Evolutionary conservation across 2,797 vertebrate species (phyloP), one percentile per base, ranked within the genome.

Genomic region (Catamblyrhynchus diadema): DNA sequence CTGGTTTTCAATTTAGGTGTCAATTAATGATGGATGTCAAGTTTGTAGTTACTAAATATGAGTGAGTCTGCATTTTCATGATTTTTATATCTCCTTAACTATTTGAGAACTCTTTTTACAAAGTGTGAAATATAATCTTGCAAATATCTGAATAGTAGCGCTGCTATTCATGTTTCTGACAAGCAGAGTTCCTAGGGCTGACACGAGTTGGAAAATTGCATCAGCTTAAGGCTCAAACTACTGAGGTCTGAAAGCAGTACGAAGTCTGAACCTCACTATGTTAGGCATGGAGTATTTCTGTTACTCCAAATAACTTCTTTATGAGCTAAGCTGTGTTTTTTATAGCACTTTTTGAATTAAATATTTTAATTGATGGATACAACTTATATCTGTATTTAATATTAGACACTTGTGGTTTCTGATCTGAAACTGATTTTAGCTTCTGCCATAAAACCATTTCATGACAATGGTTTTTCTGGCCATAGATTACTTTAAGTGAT

Each of bases 181-280:
- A 42, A 84, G 22, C 25, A 44, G 74, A 82, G 22, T 44, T 67
- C 19, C 67, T 73, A 3, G 28, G 30, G 21, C 65, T 81, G 41
- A 44, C 21, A 21, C 3, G 1, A 8, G 11, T 1, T 83, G 32
- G 59, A 59, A 78, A 86, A 54, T 24, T 67, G 25, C 25, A 44
- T 48, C 61, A 71, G 33, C 20, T 74, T 37, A n/a, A 25, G 37
- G 33, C 16, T 67, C 6, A 21, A 8, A 66, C 41, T 81, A 35
- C 39, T 67, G 15, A 62, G 32, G 32, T 54, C n/a, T 41, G 44
- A 88, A 90, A 62, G 41, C 14, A 50, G 3, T 15, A 4, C 10
- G 0, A 57, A 78, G 33, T 66, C 44, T 30, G 25, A 69, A 44
- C 25, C n/a, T 73, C 0, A 0, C 27, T 32, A 1, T 37, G 8